Evolutionary conservation across 2,888 invertebrate genomes (phyloP), one percentile per base, ranked within the genome.

Genomic region (Coronaproctus castanopsis): DNA sequence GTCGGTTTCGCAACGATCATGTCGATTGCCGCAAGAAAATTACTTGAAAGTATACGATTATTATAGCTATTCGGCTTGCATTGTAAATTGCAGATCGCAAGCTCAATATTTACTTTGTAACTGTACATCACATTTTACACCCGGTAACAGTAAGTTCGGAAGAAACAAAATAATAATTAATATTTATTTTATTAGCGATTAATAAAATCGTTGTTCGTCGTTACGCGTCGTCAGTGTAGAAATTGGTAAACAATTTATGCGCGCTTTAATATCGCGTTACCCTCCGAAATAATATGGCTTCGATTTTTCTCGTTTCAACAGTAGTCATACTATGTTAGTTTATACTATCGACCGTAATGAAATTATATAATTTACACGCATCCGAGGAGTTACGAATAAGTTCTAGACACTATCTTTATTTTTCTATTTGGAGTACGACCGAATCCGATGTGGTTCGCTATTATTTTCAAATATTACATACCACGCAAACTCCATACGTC

Each of bases 121-220:
- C 65, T 81, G 81, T 66, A 78, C 80, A 0, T 79, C 80, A 68
- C 80, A 80, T 67, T 75, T 78, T 57, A 77, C 80, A 74, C 77
- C 80, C 1, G 52, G 19, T 5, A n/a, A 10, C 5, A 8, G 21
- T 52, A 52, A 52, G n/a, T 52, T 5, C n/a, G 10, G 8, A 20
- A n/a, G 21, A n/a, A 52, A n/a, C n/a, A n/a, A 52, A 23, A 49
- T 21, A n/a, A 22, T 0, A 21, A 24, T 21, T 24, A 51, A 1
- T 21, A 10, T 2, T 22, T 22, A 18, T 8, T 22, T 14, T 51
- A 36, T 8, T 14, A 36, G 36, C 36, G 5, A 36, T 36, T 14
- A 36, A 36, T 36, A 14, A 36, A 36, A 36, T 8, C 14, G 8
- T 8, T 36, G 14, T 36, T 3, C 23, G 20, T 21, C 22, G 24